A percentile compares a stretch with the other conserved stretches of the same genome.
Conservation (phyloP, 2,797 vertebrate species). For the Peromyscus attwateri region DNA sequence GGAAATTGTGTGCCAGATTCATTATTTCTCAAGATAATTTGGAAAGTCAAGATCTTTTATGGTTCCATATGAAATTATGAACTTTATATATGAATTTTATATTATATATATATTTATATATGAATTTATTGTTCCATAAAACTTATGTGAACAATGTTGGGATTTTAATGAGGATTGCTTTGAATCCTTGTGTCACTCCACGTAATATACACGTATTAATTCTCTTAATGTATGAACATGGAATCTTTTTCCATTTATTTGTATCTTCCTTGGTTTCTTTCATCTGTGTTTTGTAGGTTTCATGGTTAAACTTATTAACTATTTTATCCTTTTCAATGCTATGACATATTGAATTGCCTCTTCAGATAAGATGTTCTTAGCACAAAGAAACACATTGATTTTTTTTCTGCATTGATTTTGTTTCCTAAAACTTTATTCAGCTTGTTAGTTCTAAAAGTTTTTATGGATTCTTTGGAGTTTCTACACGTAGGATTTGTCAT, state of each 20-base stretch:
- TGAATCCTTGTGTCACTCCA: background rate
- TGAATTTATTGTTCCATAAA: background rate
- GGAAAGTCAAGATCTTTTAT: background rate
- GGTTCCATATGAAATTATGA: background rate
- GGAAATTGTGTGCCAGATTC: background rate
- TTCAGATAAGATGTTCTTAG: background rate
- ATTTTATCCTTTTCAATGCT: background rate
- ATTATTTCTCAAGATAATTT: background rate
- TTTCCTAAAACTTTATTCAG: background rate
- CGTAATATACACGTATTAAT: background rate
- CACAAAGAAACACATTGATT: background rate
- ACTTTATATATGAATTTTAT: background rate
- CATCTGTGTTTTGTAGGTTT: background rate
- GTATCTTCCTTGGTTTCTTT: background rate
- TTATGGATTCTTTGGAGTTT: background rate
- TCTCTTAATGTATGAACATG: background rate
- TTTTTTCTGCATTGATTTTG: constrained; percentile 5
- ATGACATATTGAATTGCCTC: background rate
- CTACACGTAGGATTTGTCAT: background rate
- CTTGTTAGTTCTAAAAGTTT: background rate
- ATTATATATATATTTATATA: background rate
- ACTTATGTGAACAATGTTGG: background rate
- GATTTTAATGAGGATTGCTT: background rate
- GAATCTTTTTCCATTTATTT: background rate
- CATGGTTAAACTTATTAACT: background rate